Conservation (phyloP, 2,797 vertebrate genomes). For the Artibeus lituratus region DNA sequence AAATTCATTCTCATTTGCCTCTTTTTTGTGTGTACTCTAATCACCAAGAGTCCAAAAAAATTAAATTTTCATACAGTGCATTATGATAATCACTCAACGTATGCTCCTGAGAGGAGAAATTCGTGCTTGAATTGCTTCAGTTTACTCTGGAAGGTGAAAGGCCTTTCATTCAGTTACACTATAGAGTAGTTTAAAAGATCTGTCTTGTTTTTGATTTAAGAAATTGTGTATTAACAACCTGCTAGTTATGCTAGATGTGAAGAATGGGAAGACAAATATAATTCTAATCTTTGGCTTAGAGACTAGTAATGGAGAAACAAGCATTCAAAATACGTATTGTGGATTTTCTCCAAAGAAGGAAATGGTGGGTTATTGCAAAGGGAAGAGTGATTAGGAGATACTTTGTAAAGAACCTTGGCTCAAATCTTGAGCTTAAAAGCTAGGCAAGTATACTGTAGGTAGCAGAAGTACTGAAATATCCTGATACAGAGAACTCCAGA, state of each 20-base stretch:
- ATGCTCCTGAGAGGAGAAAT: background rate
- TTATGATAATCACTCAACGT: background rate
- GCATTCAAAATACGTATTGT: background rate
- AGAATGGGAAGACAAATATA: background rate
- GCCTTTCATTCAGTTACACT: background rate
- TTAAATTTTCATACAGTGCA: background rate
- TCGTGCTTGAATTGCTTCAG: background rate
- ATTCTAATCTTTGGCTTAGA: background rate
- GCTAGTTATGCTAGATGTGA: background rate
- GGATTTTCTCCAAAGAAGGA: background rate
- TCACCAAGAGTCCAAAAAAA: background rate
- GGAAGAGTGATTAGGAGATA: background rate
- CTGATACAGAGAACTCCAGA: background rate
- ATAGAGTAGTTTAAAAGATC: background rate
- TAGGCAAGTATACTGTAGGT: background rate
- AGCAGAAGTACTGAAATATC: background rate
- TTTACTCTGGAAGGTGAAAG: background rate
- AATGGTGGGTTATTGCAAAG: background rate
- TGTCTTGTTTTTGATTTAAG: background rate
- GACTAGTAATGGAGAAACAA: background rate
- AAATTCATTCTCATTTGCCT: background rate
- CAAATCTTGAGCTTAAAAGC: slow-evolving; percentile 13
- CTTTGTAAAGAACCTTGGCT: background rate
- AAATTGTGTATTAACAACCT: background rate
- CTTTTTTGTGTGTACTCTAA: background rate